These are phyloP conservation scores for Albula goreensis DNA, from an alignment of 2,113 vertebrate genomes.

Conservation along the genomic window DNA sequence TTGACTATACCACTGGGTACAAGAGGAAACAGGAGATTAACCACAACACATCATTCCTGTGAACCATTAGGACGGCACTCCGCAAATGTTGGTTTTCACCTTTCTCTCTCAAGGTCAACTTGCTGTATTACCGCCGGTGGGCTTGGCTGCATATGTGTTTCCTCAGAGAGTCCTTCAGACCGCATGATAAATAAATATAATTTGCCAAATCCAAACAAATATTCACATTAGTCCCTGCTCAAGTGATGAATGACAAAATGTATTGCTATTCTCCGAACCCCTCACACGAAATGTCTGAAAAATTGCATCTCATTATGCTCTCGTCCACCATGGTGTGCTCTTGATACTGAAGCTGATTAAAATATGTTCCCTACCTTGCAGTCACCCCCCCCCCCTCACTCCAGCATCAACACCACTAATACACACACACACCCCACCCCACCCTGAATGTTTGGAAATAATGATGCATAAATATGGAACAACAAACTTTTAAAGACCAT, in stretches of 20 bases:
- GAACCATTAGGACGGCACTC: neutral
- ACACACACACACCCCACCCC: neutral
- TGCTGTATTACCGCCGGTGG: slow-evolving; percentile 31
- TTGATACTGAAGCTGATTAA: neutral
- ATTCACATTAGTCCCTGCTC: slow-evolving; percentile 36
- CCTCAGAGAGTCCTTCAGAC: slow-evolving; percentile 33
- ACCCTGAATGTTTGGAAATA: slow-evolving; percentile 6
- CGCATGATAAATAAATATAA: slow-evolving; percentile 48
- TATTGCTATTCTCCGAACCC: slow-evolving; percentile 23
- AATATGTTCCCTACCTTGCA: slow-evolving; percentile 25
- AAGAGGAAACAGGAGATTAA: too few relatives aligned
- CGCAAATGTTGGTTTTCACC: neutral
- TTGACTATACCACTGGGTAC: too few relatives aligned
- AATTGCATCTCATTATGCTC: slow-evolving; percentile 43
- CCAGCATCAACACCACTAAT: too few relatives aligned
- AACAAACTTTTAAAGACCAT: slow-evolving; percentile 26
- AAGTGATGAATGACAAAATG: slow-evolving; percentile 35
- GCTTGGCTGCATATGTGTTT: slow-evolving; percentile 17
- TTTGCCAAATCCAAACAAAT: slow-evolving; percentile 47
- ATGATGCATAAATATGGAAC: slow-evolving; percentile 23
- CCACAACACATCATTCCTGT: neutral
- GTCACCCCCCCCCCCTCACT: neutral
- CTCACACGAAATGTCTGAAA: slow-evolving; percentile 30
- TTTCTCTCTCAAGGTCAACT: slow-evolving; percentile 34
- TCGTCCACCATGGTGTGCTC: neutral